These are phyloP conservation scores for Diabrotica virgifera DNA, from an alignment of 1,140 invertebrate genomes.

Conservation along the genomic window DNA sequence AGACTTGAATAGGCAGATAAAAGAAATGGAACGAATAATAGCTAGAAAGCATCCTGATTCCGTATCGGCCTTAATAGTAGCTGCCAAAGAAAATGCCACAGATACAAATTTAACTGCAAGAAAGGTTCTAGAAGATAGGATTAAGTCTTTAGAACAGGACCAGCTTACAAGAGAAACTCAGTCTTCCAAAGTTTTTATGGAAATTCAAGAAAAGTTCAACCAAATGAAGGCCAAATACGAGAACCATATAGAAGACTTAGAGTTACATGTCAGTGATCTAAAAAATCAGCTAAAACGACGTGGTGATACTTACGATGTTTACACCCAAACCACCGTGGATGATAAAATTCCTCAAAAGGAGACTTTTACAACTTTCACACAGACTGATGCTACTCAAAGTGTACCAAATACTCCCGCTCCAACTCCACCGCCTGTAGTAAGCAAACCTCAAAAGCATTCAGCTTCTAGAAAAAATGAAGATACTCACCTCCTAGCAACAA, in stretches of 20 bases:
- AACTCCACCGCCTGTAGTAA: background rate
- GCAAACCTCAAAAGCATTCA: constrained; percentile 21
- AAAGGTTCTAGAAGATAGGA: constrained; percentile 67
- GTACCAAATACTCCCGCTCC: background rate
- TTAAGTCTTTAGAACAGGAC: constrained; percentile 64
- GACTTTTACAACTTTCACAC: constrained; percentile 29
- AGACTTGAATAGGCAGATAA: constrained; percentile 73
- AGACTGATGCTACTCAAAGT: constrained; percentile 29
- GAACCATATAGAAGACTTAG: constrained; percentile 68
- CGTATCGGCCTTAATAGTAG: constrained; percentile 68
- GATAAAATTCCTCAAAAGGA: constrained; percentile 40
- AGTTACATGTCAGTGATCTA: constrained; percentile 56
- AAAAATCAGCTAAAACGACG: constrained; percentile 43
- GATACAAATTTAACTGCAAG: constrained; percentile 57
- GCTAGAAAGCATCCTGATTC: constrained; percentile 76
- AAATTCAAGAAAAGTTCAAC: constrained; percentile 70
- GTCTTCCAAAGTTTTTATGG: constrained; percentile 64
- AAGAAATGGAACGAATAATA: constrained; percentile 76
- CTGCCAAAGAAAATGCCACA: constrained; percentile 54
- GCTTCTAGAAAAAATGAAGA: constrained; percentile 59
- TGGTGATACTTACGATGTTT: constrained; percentile 17
- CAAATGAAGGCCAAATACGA: constrained; percentile 74
- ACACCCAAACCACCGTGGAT: constrained; percentile 2
- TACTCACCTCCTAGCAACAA: constrained; percentile 70
- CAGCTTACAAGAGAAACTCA: constrained; percentile 64